Evolutionary conservation across 2,113 vertebrate genomes (phyloP).

Genomic region (Gasterosteus nipponicus): DNA sequence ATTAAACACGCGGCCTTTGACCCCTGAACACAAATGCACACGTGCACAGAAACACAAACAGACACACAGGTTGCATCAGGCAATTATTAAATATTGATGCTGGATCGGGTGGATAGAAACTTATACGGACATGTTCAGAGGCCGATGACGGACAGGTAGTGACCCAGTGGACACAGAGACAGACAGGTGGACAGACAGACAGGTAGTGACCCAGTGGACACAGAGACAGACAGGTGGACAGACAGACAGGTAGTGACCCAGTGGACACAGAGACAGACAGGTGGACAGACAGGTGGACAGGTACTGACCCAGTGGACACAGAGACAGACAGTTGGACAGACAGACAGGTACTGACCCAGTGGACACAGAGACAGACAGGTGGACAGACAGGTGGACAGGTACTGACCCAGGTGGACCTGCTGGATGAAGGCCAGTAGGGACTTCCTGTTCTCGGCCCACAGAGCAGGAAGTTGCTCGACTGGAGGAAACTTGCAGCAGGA

Average conservation of each 20-base stretch:
- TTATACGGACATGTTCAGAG: too few species aligned
- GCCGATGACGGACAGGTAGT: background rate
- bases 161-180: background rate
- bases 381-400: background rate
- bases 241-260: conserved; percentile 85
- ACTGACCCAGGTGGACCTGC: conserved; percentile 92
- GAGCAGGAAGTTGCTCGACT: conserved; percentile 76
- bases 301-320: background rate
- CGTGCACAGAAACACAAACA: background rate
- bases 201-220: too few species aligned
- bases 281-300: background rate
- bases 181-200: background rate
- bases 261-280: conserved; percentile 76
- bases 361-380: background rate
- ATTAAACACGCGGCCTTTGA: conserved; percentile 92
- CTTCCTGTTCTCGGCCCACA: conserved; percentile 88
- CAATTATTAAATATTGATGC: background rate
- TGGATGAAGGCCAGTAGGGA: conserved; percentile 89
- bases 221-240: too few species aligned
- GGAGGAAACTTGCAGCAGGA: conserved; percentile 96
- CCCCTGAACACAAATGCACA: conserved; percentile 75
- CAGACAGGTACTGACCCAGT: too few species aligned
- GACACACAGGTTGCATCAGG: background rate
- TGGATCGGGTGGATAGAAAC: background rate
- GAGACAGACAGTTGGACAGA: background rate